Evolutionary conservation across 2,113 vertebrate genomes (phyloP).

Genomic region (Peucedramus taeniatus): DNA sequence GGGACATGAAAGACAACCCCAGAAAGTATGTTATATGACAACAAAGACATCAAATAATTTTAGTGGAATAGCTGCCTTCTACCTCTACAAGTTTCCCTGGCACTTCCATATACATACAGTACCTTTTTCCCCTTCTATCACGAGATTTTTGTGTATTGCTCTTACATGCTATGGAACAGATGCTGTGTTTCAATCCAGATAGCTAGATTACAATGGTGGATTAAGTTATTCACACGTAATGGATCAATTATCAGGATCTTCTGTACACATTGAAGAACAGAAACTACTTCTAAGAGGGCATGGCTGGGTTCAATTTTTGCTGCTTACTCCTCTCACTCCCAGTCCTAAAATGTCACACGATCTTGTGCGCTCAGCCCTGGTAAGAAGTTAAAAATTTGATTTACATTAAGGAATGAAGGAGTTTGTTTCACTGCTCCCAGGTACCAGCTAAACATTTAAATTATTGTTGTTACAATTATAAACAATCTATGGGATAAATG

Average conservation of each 20-base stretch:
- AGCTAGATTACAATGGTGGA: background rate
- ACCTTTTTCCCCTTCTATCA: background rate
- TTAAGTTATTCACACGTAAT: background rate
- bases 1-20: conserved; percentile 63
- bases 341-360: background rate
- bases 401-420: background rate
- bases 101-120: background rate
- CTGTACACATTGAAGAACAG: background rate
- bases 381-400: background rate
- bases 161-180: background rate
- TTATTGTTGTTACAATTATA: background rate
- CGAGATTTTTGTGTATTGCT: background rate
- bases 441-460: background rate
- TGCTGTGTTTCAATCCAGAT: conserved; percentile 5
- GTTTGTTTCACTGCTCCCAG: background rate
- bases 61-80: conserved; percentile 12
- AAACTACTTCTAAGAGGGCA: background rate
- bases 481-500: background rate
- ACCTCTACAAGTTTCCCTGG: conserved; percentile 21
- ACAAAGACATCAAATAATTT: conserved; percentile 69
- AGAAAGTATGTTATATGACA: conserved; percentile 57
- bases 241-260: background rate
- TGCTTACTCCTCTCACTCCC: background rate
- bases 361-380: background rate
- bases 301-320: background rate